Percentiles rank a stretch among this genome's conserved stretches.
Conservation (phyloP, 2,797 vertebrate genomes). For the Bovichtus variegatus region DNA sequence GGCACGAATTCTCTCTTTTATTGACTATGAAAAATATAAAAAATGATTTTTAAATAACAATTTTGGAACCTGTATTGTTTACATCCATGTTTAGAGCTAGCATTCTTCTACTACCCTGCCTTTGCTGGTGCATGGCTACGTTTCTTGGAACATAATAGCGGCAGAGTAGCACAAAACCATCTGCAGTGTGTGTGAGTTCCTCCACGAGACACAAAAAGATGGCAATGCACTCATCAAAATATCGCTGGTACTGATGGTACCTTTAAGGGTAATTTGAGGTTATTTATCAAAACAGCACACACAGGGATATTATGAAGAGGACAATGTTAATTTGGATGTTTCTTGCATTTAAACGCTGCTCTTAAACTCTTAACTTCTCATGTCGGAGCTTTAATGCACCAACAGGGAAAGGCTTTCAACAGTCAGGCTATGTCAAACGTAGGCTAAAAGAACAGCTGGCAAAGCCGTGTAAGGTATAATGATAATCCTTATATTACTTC, state of each 20-base stretch:
- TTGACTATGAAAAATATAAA: not conserved
- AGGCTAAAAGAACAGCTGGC: not conserved
- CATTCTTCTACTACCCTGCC: not conserved
- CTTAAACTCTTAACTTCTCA: not conserved
- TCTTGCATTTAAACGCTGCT: not conserved
- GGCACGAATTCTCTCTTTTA: no score
- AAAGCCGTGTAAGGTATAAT: not conserved
- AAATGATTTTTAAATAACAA: not conserved
- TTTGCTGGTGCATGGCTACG: not conserved
- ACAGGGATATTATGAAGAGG: not conserved
- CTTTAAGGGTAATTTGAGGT: not conserved
- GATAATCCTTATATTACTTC: not conserved
- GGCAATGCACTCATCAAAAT: not conserved
- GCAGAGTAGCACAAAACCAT: not conserved
- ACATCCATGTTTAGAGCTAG: not conserved
- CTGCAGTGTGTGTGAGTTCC: not conserved
- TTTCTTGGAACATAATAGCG: not conserved
- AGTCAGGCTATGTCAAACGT: not conserved
- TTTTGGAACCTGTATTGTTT: not conserved
- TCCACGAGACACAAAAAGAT: not conserved
- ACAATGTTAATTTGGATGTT: not conserved
- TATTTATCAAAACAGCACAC: not conserved
- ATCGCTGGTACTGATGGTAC: not conserved
- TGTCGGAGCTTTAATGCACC: not conserved
- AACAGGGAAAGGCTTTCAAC: not conserved